phyloP scores from a whole-genome alignment of 2,888 invertebrate species.

The Cacoxenus indagator region DNA sequence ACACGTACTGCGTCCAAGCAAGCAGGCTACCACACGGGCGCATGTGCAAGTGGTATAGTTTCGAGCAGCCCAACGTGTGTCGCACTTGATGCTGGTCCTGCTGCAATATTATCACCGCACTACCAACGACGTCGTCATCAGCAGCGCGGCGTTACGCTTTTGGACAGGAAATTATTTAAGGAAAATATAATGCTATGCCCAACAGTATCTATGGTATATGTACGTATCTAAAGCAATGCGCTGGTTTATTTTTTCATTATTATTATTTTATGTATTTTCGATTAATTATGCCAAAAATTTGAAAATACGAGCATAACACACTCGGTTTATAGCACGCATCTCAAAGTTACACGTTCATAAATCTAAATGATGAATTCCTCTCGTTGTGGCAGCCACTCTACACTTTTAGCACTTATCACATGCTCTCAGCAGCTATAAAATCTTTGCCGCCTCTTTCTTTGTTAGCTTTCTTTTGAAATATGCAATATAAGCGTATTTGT shows the following conservation, averaged over 20 bases:
- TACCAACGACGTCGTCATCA: constrained; percentile 39
- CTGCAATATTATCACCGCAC: too few species aligned
- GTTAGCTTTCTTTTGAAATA: neutral
- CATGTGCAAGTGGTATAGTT: too few species aligned
- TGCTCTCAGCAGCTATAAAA: neutral
- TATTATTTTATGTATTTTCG: neutral
- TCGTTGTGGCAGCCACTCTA: too few species aligned
- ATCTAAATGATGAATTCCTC: too few species aligned
- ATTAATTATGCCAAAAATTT: too few species aligned
- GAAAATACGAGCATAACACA: too few species aligned
- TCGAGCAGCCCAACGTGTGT: too few species aligned
- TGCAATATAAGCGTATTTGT: neutral
- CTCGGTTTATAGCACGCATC: too few species aligned
- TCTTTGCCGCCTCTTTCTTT: neutral
- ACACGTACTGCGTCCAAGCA: too few species aligned
- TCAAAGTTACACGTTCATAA: too few species aligned
- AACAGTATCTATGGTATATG: constrained; percentile 70
- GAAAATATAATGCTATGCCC: constrained; percentile 70
- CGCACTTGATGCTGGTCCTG: too few species aligned
- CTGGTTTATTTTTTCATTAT: neutral
- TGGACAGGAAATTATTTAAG: constrained; percentile 63
- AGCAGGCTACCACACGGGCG: too few species aligned
- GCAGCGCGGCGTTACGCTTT: constrained; percentile 43
- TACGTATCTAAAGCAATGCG: constrained; percentile 64
- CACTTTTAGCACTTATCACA: neutral